Evolutionary conservation across 2,888 invertebrate genomes (phyloP).

Genomic region (Epistrophe grossulariae): DNA sequence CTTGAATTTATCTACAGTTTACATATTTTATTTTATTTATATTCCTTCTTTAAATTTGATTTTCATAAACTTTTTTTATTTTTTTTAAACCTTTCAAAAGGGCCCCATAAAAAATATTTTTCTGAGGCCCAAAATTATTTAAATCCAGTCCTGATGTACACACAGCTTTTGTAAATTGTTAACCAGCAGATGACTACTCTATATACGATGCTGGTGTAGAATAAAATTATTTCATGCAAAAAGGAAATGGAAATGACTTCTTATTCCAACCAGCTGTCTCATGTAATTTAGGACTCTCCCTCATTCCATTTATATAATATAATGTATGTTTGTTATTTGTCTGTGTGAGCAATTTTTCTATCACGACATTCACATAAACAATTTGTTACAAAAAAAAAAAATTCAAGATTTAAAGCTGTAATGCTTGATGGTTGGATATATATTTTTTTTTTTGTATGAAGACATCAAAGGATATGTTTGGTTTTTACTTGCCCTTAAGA

Average conservation of each 20-base stretch:
- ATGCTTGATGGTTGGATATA: background rate
- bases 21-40: no score
- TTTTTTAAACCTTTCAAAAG: no score
- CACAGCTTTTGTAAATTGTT: background rate
- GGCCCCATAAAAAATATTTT: background rate
- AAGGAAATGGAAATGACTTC: conserved; percentile 54
- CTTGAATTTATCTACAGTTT: no score
- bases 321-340: background rate
- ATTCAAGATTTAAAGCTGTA: background rate
- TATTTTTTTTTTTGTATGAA: background rate
- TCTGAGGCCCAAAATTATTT: background rate
- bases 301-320: background rate
- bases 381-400: background rate
- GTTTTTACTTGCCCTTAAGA: no score
- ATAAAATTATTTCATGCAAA: conserved; percentile 52
- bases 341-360: conserved; percentile 13
- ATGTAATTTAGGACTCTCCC: conserved; percentile 33
- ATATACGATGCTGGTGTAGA: background rate
- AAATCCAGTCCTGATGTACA: background rate
- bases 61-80: no score
- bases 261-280: conserved; percentile 53
- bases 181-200: conserved; percentile 30
- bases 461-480: background rate
- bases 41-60: no score
- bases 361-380: background rate